These are phyloP conservation scores for Pseudachorutes palmiensis DNA, from an alignment of 1,140 invertebrate genomes.

Conservation along the genomic window DNA sequence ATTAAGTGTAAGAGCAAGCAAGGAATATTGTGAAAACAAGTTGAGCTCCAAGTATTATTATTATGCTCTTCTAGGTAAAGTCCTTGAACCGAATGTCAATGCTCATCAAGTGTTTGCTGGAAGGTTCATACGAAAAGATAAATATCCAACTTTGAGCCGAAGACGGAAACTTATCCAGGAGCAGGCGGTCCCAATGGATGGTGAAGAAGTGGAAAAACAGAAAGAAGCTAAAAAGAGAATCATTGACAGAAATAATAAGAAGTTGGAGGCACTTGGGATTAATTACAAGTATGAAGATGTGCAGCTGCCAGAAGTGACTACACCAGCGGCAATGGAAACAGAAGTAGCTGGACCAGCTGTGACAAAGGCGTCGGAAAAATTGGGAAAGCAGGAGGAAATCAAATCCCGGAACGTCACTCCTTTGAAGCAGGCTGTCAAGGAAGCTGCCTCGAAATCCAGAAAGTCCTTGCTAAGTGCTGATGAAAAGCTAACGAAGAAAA, in stretches of 20 bases:
- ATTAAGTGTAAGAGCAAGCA: slow-evolving; percentile 52
- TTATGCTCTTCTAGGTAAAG: slow-evolving; percentile 26
- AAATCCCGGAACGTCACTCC: not conserved
- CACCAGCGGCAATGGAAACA: no score
- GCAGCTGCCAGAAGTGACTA: no score
- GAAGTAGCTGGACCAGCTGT: no score
- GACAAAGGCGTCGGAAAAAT: no score
- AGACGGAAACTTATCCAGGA: slow-evolving; percentile 11
- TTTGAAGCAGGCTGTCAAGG: no score
- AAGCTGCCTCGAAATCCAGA: no score
- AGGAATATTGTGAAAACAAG: not conserved
- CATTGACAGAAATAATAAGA: slow-evolving; percentile 23
- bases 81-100: slow-evolving; percentile 24
- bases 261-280: slow-evolving; percentile 33
- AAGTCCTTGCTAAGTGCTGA: not conserved
- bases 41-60: not conserved
- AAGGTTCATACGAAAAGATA: slow-evolving; percentile 17
- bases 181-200: slow-evolving; percentile 13
- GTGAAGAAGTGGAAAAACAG: slow-evolving; percentile 24
- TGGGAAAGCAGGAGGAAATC: not conserved
- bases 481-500: not conserved
- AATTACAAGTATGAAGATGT: slow-evolving; percentile 26
- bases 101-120: slow-evolving; percentile 30
- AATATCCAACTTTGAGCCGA: slow-evolving; percentile 25
- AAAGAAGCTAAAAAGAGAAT: slow-evolving; percentile 19